Base-by-base conservation (phyloP, 1,140 invertebrate genomes). In the Oscheius sp. region DNA sequence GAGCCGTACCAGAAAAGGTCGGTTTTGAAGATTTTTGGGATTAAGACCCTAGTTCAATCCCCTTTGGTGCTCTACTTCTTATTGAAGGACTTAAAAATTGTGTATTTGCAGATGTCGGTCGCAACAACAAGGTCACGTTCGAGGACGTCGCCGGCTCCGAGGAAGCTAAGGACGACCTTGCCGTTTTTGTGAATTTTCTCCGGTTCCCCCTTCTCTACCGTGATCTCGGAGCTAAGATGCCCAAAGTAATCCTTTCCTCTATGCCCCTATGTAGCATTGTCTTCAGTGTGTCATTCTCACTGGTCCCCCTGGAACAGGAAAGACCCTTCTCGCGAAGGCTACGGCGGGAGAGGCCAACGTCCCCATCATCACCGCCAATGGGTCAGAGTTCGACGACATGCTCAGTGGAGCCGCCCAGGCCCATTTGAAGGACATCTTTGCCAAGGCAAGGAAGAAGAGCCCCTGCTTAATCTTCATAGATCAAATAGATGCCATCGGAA, bases 391-490 rank as follows among this genome's bases (percentile, higher is more conserved):
- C 87, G 88, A 97, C 31, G 95, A 99, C 87, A 98, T 99, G 95
- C 99, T 99, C 89, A 97, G 99, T 20, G 97, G 97, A 84, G 97
- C 99, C 72, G 97, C 97, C 76, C 94, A 96, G 0, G 95, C 94
- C 0, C 90, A 96, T 80, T 95, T 99, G 34, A 87, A 97, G 74
- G 97, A 99, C 84, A 95, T 99, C 92, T 99, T 99, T 85, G 87
- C 92, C 0, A 92, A 93, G 90, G 97, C 96, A 0, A 88, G 96
- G 59, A 96, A 98, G 85, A 92, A 97, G 87, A 94, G 95, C 13
- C 97, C 97, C 2, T 99, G 96, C 85, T 99, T 99, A 84, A 87
- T 99, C n/a, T 99, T 99, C 84, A 98, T 99, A 84, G 97, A 99
- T 88, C 97, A 99, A 89, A 99, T 99, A 80, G 97, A 99, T 87